Evolutionary conservation across 1,140 invertebrate genomes (phyloP).

Genomic region (Drosophila novamexicana): DNA sequence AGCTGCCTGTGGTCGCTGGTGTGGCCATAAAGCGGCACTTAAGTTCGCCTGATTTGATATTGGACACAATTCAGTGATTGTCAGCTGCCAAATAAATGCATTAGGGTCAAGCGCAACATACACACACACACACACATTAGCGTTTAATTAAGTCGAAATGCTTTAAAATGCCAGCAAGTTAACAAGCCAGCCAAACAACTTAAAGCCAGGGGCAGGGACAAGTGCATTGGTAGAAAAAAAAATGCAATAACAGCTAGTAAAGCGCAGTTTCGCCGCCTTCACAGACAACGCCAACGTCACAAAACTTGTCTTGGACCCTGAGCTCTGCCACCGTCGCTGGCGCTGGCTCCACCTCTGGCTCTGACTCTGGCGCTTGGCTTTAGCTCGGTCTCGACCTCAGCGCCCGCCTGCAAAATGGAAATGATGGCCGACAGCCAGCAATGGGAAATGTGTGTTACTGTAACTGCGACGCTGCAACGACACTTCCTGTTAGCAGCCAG

Average conservation of each 20-base stretch:
- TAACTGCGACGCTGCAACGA: conserved; percentile 68
- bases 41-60: conserved; percentile 37
- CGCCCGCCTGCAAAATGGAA: conserved; percentile 61
- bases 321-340: background rate
- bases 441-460: conserved; percentile 81
- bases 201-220: conserved; percentile 81
- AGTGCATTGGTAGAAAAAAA: conserved; percentile 63
- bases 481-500: conserved; percentile 61
- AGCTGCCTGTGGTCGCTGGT: conserved; percentile 23
- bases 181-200: conserved; percentile 60
- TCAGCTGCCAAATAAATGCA: conserved; percentile 48
- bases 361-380: background rate
- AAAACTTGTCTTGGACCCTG: conserved; percentile 77
- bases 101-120: conserved; percentile 72
- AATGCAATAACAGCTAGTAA: conserved; percentile 46
- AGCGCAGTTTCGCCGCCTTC: conserved; percentile 34
- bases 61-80: conserved; percentile 12
- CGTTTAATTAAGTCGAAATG: conserved; percentile 70
- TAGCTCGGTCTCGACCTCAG: conserved; percentile 42
- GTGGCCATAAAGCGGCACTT: conserved; percentile 34
- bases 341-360: background rate
- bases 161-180: conserved; percentile 39
- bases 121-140: conserved; percentile 28
- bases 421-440: conserved; percentile 60
- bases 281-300: conserved; percentile 15